Conservation (phyloP, 2,113 vertebrate species). For the Dicerorhinus sumatrensis region DNA sequence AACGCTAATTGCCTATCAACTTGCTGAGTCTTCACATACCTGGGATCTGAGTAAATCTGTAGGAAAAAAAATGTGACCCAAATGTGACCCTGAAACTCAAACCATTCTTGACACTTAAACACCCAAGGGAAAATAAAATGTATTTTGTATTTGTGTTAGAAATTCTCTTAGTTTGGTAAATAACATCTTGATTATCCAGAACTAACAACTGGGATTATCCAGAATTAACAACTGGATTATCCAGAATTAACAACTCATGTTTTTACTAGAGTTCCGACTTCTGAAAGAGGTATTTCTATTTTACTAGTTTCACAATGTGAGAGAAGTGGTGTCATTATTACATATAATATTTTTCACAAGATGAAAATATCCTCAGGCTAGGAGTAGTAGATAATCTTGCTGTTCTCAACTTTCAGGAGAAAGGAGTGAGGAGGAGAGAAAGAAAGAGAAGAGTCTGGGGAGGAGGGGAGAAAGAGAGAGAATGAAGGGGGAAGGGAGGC, state of each 20-base stretch:
- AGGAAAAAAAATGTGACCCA: not conserved
- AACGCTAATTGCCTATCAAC: not conserved
- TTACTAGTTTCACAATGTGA: too few species aligned
- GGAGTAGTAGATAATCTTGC: not conserved
- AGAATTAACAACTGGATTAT: too few species aligned
- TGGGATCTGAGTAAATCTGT: not conserved
- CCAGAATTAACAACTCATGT: too few species aligned
- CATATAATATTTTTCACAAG: too few species aligned
- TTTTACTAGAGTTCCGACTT: too few species aligned
- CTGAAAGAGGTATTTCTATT: too few species aligned
- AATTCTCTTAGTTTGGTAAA: not conserved
- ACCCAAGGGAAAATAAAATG: not conserved
- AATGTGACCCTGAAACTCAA: not conserved
- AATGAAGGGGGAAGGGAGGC: not conserved
- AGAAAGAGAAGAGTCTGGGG: not conserved
- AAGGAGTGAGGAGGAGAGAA: not conserved
- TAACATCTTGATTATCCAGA: not conserved
- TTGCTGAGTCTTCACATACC: not conserved
- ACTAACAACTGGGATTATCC: not conserved
- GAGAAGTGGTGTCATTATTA: too few species aligned
- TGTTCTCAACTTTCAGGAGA: not conserved
- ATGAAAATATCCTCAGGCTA: too few species aligned
- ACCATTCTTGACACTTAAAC: not conserved
- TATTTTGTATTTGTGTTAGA: not conserved
- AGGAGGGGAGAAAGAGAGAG: not conserved